Evolutionary conservation across 2,888 invertebrate genomes (phyloP).

Genomic region (Phengaris arion): DNA sequence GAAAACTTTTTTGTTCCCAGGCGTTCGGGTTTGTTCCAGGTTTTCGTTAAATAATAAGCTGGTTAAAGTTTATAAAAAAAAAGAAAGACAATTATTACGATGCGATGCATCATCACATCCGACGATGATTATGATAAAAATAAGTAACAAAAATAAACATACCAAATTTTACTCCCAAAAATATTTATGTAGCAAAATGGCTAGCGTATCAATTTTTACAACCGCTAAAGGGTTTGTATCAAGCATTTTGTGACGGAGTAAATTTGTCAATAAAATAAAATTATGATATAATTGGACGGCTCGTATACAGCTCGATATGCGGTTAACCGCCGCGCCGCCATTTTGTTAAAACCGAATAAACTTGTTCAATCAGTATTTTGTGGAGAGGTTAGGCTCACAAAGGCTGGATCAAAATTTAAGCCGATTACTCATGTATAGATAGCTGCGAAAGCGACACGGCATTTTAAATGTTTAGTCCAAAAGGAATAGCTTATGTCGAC

Average conservation of each 20-base stretch:
- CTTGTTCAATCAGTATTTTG: slow-evolving; percentile 26
- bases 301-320: slow-evolving; percentile 12
- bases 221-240: not conserved
- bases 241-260: slow-evolving; percentile 10
- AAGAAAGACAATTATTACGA: no score
- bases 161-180: not conserved
- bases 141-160: no score
- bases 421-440: slow-evolving; percentile 20
- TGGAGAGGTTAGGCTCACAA: slow-evolving; percentile 20
- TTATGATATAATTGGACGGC: slow-evolving; percentile 20
- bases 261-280: slow-evolving; percentile 14
- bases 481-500: not conserved
- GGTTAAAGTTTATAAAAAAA: no score
- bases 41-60: no score
- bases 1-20: no score
- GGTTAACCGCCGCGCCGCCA: slow-evolving; percentile 13
- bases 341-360: slow-evolving; percentile 23
- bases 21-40: no score
- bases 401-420: slow-evolving; percentile 13
- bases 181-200: slow-evolving; percentile 5
- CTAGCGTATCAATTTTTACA: not conserved
- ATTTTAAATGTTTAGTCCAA: not conserved
- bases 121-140: no score
- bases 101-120: no score
- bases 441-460: not conserved